Base-by-base conservation (phyloP, 1,140 invertebrate genomes). In the Drosophila insularis region DNA sequence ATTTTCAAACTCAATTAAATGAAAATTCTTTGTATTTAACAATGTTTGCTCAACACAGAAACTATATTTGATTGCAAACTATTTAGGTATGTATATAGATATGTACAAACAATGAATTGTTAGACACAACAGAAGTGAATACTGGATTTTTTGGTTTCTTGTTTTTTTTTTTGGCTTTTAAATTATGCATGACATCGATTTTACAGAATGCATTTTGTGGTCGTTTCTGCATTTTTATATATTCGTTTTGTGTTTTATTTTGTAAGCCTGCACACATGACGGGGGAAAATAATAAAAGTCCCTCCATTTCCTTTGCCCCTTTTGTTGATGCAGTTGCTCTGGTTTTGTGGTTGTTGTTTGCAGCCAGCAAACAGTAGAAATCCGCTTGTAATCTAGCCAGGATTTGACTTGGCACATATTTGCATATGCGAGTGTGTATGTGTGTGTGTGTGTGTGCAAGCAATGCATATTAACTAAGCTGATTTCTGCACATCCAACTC, bases 141-240 rank as follows among this genome's bases (percentile, higher is more conserved):
- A 46, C 14, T 40, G 23, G 13, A 32, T 7, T 23, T 23, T 67
- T 54, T 56, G 10, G 10, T 13, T 13, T 4, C 8, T 6, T 35
- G 4, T 35, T 11, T 3, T 11, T 37, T 37, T 46, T 32, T 56
- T 23, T 65, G 66, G 50, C 43, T 74, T 54, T 71, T 86, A 78
- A 85, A 78, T 86, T 85, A 85, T 86, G 74, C 81, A 85, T 85
- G 81, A 75, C 81, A 85, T 85, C 81, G 81, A 85, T 86, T 85
- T 85, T 72, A 75, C 74, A 78, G 74, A 56, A 78, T 86, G 81
- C 81, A 86, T 77, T 80, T 68, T 78, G 81, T 63, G 73, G 81
- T 84, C 67, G 77, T 60, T 72, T 68, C 65, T 70, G 73, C 67
- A 66, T 60, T 72, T 68, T 68, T 68, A 85, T 64, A 63, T 63